Conservation (phyloP, 2,888 invertebrate species). For the Chorisops tibialis region DNA sequence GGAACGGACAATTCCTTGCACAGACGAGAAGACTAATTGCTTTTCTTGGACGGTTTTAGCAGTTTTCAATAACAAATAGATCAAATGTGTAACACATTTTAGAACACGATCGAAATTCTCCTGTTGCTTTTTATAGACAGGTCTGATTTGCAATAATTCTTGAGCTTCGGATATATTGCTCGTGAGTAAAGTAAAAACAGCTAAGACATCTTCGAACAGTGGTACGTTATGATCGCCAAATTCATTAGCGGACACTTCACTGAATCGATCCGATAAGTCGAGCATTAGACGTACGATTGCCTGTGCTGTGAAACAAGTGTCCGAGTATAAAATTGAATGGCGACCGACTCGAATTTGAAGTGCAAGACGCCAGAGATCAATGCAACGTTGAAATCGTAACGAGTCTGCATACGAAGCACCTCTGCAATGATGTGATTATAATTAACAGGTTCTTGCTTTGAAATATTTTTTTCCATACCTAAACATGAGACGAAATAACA, state of each 20-base stretch:
- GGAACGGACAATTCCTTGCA: slow-evolving; percentile 58
- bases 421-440: slow-evolving; percentile 47
- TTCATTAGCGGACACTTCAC: slow-evolving; percentile 53
- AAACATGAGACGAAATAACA: slow-evolving; percentile 73
- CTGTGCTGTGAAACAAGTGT: slow-evolving; percentile 83
- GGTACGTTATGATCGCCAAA: slow-evolving; percentile 57
- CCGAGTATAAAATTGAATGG: slow-evolving; percentile 72
- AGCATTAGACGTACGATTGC: slow-evolving; percentile 81
- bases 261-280: slow-evolving; percentile 63
- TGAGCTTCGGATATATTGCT: slow-evolving; percentile 61
- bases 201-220: slow-evolving; percentile 66
- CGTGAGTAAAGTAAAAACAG: slow-evolving; percentile 66
- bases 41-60: slow-evolving; percentile 56
- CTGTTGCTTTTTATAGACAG: slow-evolving; percentile 72
- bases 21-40: slow-evolving; percentile 50
- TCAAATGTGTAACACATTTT: slow-evolving; percentile 74
- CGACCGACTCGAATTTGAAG: slow-evolving; percentile 74
- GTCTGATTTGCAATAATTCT: slow-evolving; percentile 57
- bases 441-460: too few relatives aligned
- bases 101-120: slow-evolving; percentile 79
- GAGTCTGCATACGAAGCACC: slow-evolving; percentile 73
- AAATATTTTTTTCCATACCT: too few relatives aligned
- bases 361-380: slow-evolving; percentile 82
- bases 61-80: slow-evolving; percentile 64
- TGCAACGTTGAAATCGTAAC: slow-evolving; percentile 74